Evolutionary conservation across 2,888 invertebrate genomes (phyloP), one percentile per base, ranked within the genome.

Genomic region (Diarsia mendica): DNA sequence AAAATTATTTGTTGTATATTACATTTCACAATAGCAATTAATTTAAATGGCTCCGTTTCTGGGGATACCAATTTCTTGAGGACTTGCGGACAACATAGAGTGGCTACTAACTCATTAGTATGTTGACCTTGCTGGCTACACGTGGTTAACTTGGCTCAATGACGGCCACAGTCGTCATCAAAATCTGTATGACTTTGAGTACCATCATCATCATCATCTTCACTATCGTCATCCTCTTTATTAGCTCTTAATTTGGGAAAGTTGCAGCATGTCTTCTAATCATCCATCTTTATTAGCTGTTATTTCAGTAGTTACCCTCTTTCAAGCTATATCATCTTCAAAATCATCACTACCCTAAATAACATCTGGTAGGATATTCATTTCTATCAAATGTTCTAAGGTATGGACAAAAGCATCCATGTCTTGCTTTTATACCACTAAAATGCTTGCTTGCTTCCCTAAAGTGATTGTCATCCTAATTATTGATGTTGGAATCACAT

Each of bases 91-190:
- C 4, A 70, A n/a, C 8, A 48, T 55, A n/a, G 1, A 60, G 33
- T 10, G 46, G 1, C 18, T 20, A 61, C 61, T 39, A 39, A 18
- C 11, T 63, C n/a, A 49, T 70, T 53, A 55, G 13, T n/a, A 49
- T 55, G 13, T 15, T 23, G 61, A 63, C 63, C 77, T 63, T 64
- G 53, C 20, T n/a, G 1, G 9, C 44, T 73, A 48, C 55, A 73
- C 63, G 53, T 80, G 63, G 69, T n/a, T 48, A 1, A 48, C 23
- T 61, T 23, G 18, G 33, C 18, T 39, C 15, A 18, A 23, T 55
- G 23, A 3, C n/a, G n/a, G 8, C n/a, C 15, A 28, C 44, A 1
- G 6, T 71, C 4, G 20, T 72, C 48, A 71, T 51, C 23, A 71
- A 11, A 51, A 44, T 11, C 28, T 49, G 48, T 20, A 48, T 44